Base-by-base conservation (phyloP, 1,140 invertebrate species). In the Diuraphis noxia region DNA sequence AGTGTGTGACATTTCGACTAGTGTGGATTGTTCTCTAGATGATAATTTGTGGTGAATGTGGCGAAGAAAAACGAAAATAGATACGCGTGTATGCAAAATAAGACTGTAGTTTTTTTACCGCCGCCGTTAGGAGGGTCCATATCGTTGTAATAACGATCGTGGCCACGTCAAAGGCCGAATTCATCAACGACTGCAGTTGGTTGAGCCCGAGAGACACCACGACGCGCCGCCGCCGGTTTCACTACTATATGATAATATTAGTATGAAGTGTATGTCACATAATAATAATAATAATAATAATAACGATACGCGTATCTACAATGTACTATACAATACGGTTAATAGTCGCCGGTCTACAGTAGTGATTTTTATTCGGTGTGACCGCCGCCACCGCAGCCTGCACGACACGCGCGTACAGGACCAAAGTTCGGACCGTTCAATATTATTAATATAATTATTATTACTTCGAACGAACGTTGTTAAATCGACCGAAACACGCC, bases 91-190 rank as follows among this genome's bases (percentile, higher is more conserved):
- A 30, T 63, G 34, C 56, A 72, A 6, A 72, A 72, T 72, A 72
- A n/a, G 56, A 72, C n/a, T n/a, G 56, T 10, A 63, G 21, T 84
- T 84, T 43, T 19, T 86, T 49, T 52, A 36, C n/a, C 46, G n/a
- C 34, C 84, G 84, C 43, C 46, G n/a, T 49, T 36, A 34, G 87
- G 87, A 41, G 52, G 87, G 40, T n/a, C n/a, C 88, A 89, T 72
- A 79, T 90, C 41, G 41, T 81, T 13, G 56, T 56, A 36, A 72
- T 72, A 72, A 72, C 56, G 56, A 72, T 17, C 38, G 86, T 63
- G 19, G 52, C 38, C 38, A 88, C 38, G 40, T 81, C 88, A 90
- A 90, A 90, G 72, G 88, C 72, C 88, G 88, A 90, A 90, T 90
- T 90, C 88, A 81, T 90, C 88, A 81, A 90, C 88, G 72, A 56